phyloP scores from a whole-genome alignment of 2,113 vertebrate species.

The Neotoma lepida region DNA sequence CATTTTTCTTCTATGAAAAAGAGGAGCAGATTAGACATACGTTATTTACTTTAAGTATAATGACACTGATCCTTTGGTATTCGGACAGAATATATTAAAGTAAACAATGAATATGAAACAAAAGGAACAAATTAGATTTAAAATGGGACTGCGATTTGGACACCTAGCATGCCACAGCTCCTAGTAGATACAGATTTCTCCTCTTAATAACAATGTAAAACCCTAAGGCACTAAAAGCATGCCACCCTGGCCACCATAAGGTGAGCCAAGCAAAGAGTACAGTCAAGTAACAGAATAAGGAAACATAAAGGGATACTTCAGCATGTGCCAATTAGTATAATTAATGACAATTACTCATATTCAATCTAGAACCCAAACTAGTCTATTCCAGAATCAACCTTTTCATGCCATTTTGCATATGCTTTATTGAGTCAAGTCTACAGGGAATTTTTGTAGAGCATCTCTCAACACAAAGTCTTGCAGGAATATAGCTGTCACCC shows the following conservation, averaged over 20 bases:
- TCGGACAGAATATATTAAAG: slow-evolving; percentile 64
- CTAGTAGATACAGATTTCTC: neutral
- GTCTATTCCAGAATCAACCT: neutral
- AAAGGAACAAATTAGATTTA: slow-evolving; percentile 27
- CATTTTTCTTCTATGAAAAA: slow-evolving; percentile 62
- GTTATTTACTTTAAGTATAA: slow-evolving; percentile 71
- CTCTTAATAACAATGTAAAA: slow-evolving; percentile 14
- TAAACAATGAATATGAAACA: slow-evolving; percentile 56
- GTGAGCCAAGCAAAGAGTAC: neutral
- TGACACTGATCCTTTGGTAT: slow-evolving; percentile 60
- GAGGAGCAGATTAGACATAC: slow-evolving; percentile 54
- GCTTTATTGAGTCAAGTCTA: neutral
- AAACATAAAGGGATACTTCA: neutral
- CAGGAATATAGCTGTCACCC: neutral
- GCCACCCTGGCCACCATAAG: neutral
- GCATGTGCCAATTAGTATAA: neutral
- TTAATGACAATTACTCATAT: neutral
- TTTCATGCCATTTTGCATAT: neutral
- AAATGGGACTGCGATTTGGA: neutral
- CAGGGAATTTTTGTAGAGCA: neutral
- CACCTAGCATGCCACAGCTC: neutral
- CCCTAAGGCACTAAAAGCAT: neutral
- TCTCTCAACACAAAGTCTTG: slow-evolving; percentile 6
- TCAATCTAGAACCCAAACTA: slow-evolving; percentile 2
- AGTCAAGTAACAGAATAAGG: neutral